Conservation (phyloP, 2,888 invertebrate genomes). For the Aplocera efformata region DNA sequence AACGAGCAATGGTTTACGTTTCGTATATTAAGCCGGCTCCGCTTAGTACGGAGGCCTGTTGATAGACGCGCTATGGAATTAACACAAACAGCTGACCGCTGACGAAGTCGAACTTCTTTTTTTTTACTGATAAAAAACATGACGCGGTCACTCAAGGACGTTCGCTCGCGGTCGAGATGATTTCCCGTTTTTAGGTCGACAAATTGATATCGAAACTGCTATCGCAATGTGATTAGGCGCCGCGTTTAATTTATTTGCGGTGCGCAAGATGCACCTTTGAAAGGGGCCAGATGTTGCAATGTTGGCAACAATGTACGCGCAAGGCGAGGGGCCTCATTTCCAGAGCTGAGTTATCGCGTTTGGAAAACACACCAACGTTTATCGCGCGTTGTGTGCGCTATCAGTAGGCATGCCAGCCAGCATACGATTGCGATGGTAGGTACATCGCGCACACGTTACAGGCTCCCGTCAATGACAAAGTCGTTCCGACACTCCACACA, state of each 20-base stretch:
- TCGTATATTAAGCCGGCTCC: slow-evolving; percentile 20
- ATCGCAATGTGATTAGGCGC: slow-evolving; percentile 32
- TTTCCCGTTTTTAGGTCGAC: slow-evolving; percentile 64
- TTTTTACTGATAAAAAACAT: slow-evolving; percentile 72
- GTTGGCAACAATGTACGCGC: slow-evolving; percentile 26
- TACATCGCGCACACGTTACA: slow-evolving; percentile 26
- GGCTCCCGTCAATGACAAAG: slow-evolving; percentile 35
- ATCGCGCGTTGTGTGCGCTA: slow-evolving; percentile 64
- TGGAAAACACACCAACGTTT: slow-evolving; percentile 69
- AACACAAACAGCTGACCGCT: slow-evolving; percentile 77
- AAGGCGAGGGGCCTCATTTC: slow-evolving; percentile 49
- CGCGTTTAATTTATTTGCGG: slow-evolving; percentile 22
- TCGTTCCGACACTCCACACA: slow-evolving; percentile 22
- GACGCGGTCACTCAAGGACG: slow-evolving; percentile 77
- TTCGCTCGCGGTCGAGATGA: slow-evolving; percentile 57
- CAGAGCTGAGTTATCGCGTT: slow-evolving; percentile 58
- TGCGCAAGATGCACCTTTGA: slow-evolving; percentile 10
- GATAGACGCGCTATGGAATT: slow-evolving; percentile 69
- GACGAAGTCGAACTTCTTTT: slow-evolving; percentile 66
- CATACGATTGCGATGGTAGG: slow-evolving; percentile 26
- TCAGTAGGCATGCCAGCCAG: slow-evolving; percentile 46
- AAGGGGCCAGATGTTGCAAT: slow-evolving; percentile 21
- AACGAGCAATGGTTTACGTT: slow-evolving; percentile 41
- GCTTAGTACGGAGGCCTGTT: slow-evolving; percentile 53
- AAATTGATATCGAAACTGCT: slow-evolving; percentile 46